Evolutionary conservation across 2,113 vertebrate species (phyloP), one percentile per base, ranked within the genome.

Genomic region (Pluvianellus socialis): DNA sequence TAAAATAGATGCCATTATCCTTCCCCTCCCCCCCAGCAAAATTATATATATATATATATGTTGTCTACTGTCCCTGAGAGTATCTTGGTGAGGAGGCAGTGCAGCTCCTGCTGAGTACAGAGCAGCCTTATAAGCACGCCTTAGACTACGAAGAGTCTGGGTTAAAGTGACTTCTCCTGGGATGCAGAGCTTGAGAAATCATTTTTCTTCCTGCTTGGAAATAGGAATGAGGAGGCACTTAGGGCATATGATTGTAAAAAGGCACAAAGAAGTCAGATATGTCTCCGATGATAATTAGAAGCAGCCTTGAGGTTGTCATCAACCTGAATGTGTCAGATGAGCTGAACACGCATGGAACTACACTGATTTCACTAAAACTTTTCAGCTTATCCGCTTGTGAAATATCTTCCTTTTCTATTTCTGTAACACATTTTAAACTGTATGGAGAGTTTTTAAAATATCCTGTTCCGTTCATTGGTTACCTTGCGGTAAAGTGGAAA

Each of bases 241-340:
- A 27, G 45, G 94, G 84, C 81, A 71, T 28, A 3, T 6, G 71
- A 55, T 38, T 62, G 58, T 35, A 45, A 52, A 88, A 94, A 89
- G 66, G 49, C 67, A 38, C 84, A 50, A 85, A 89, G 58, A 61
- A 90, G 70, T 89, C 92, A 75, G 76, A 89, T 8, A 79, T 0
- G 0, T 84, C 49, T 85, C 61, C 15, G 20, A 35, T 7, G 61
- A 68, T 90, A 88, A 90, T 82, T 68, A 85, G 58, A 91, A 88
- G 77, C 90, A 96, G 77, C 96, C 91, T 94, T 85, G 68, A 86
- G 83, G 83, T 92, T 97, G 91, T 93, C 68, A 77, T 97, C 92
- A 77, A 91, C 91, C 88, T 95, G 88, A 90, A 88, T 71, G 79
- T 94, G 95, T 93, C 72, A 91, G 70, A 79, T 32, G 79, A 93